phyloP scores from a whole-genome alignment of 2,888 invertebrate genomes.

The Drosophila falleni region DNA sequence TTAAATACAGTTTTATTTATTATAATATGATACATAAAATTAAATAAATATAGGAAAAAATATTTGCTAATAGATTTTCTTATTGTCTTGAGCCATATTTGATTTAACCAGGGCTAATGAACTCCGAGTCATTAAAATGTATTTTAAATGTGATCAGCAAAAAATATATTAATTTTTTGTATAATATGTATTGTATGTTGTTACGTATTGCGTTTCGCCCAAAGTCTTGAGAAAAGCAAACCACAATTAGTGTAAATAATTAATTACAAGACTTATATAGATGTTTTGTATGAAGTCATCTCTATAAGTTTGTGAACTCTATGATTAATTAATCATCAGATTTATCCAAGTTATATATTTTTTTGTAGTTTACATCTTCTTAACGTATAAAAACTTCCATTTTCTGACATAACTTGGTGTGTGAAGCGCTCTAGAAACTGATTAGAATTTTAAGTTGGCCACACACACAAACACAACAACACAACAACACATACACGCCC shows the following conservation, averaged over 20 bases:
- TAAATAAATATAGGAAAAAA: neutral
- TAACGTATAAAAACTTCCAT: conserved; percentile 16
- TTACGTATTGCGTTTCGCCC: conserved; percentile 8
- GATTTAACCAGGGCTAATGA: conserved; percentile 57
- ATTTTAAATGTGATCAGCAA: conserved; percentile 46
- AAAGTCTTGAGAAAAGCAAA: conserved; percentile 6
- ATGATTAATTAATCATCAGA: conserved; percentile 50
- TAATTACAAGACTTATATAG: conserved; percentile 4
- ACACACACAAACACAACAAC: conserved; percentile 16
- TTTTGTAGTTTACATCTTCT: conserved; percentile 1
- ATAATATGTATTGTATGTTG: neutral
- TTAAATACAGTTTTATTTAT: no score
- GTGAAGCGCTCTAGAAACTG: conserved; percentile 42
- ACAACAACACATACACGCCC: neutral
- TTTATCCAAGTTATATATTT: conserved; percentile 10
- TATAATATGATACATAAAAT: neutral
- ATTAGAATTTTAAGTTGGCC: conserved; percentile 51
- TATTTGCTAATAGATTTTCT: conserved; percentile 11
- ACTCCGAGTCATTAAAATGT: conserved; percentile 58
- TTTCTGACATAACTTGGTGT: conserved; percentile 24
- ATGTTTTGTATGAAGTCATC: conserved; percentile 39
- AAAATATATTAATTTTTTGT: conserved; percentile 22
- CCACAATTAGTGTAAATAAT: conserved; percentile 11
- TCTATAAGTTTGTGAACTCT: conserved; percentile 20
- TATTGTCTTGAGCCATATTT: conserved; percentile 4